Evolutionary conservation across 2,888 invertebrate genomes (phyloP).

Genomic region (Gibbula magus): DNA sequence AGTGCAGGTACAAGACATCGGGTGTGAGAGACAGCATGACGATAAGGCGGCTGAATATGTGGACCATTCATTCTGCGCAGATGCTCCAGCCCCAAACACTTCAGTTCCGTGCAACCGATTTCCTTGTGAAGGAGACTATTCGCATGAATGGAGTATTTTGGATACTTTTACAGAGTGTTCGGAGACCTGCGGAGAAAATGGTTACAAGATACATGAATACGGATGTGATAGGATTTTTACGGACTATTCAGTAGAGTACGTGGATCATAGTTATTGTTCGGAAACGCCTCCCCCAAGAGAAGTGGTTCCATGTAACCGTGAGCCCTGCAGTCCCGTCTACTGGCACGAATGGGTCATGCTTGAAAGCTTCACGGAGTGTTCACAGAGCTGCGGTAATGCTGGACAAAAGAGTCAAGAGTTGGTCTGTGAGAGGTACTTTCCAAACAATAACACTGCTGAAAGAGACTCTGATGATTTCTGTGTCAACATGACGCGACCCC

Average conservation of each 20-base stretch:
- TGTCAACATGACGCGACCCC: conserved; percentile 30
- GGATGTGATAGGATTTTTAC: conserved; percentile 40
- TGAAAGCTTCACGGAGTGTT: conserved; percentile 55
- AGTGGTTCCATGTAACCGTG: conserved; percentile 42
- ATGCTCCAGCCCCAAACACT: conserved; percentile 34
- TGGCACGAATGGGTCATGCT: conserved; percentile 58
- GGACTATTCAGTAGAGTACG: conserved; percentile 18
- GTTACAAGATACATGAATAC: conserved; percentile 40
- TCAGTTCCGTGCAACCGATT: conserved; percentile 44
- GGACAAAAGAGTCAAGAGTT: conserved; percentile 44
- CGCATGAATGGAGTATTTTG: conserved; percentile 47
- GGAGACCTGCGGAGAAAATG: conserved; percentile 51
- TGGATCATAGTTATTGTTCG: conserved; percentile 37
- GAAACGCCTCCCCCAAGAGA: conserved; percentile 34
- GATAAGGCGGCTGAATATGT: conserved; percentile 23
- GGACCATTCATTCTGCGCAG: conserved; percentile 36
- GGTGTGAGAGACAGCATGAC: conserved; percentile 38
- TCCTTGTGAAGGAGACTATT: conserved; percentile 27
- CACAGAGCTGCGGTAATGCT: conserved; percentile 50
- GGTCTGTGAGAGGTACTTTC: conserved; percentile 39
- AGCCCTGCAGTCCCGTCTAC: conserved; percentile 32
- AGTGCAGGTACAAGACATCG: conserved; percentile 38
- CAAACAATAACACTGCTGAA: conserved; percentile 6
- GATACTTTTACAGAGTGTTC: conserved; percentile 56
- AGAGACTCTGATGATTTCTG: conserved; percentile 39